Percentiles rank a stretch among this genome's conserved stretches.
phyloP scores from a whole-genome alignment of 2,113 vertebrate genomes.

The Podarcis muralis region DNA sequence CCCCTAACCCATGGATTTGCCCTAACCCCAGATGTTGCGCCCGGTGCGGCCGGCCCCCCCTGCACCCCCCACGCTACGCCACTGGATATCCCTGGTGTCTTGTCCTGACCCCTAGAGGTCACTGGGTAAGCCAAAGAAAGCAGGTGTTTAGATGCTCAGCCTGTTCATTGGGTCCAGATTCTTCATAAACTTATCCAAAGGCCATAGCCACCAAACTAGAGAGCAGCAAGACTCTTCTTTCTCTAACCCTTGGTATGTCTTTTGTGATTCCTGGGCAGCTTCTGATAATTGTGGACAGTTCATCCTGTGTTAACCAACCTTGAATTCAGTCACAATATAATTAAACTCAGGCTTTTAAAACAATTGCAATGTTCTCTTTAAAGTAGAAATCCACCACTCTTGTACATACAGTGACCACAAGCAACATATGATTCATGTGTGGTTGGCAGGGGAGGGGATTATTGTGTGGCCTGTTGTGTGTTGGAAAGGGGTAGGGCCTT shows the following conservation, averaged over 20 bases:
- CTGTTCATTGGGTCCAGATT: not conserved
- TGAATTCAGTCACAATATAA: not conserved
- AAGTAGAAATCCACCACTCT: not conserved
- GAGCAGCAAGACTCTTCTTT: not conserved
- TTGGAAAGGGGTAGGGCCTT: no score
- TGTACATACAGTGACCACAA: not conserved
- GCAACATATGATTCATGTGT: not conserved
- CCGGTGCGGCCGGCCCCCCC: no score
- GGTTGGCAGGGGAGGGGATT: not conserved
- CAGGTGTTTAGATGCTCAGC: not conserved
- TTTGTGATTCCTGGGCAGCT: not conserved
- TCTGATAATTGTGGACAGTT: not conserved
- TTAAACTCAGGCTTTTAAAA: not conserved
- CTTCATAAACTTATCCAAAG: not conserved
- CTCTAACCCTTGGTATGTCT: not conserved
- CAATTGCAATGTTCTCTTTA: not conserved
- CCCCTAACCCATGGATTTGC: no score
- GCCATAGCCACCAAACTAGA: not conserved
- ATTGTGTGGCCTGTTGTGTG: no score
- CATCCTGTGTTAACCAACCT: not conserved
- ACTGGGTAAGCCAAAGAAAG: no score
- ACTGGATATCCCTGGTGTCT: no score
- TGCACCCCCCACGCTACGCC: no score
- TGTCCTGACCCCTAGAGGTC: no score
- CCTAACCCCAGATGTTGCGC: no score